Conservation (phyloP, 1,140 invertebrate species). For the Gryon sp. region DNA sequence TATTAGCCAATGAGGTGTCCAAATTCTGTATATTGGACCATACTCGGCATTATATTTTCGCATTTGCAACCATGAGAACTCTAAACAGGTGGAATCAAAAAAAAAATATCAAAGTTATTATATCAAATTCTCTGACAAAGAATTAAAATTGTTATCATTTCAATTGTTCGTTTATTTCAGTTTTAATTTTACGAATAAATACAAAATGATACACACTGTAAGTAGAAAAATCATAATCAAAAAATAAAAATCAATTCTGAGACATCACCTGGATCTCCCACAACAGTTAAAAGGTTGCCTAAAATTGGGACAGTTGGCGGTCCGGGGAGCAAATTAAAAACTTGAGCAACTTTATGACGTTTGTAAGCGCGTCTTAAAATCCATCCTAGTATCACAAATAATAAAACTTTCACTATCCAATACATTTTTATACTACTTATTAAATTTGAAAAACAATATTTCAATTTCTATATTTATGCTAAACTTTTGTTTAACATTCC, state of each 20-base stretch:
- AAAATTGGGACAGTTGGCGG: conserved; percentile 74
- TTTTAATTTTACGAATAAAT: too few species aligned
- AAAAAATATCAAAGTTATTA: too few species aligned
- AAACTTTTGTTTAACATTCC: too few species aligned
- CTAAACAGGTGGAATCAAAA: conserved; percentile 33
- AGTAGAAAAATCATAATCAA: too few species aligned
- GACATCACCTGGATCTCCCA: conserved; percentile 5
- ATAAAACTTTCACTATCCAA: neutral
- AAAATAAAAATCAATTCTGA: neutral
- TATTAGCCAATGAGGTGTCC: conserved; percentile 55
- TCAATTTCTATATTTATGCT: too few species aligned
- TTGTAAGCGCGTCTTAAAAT: conserved; percentile 1
- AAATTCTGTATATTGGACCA: conserved; percentile 64
- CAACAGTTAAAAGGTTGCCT: conserved; percentile 68
- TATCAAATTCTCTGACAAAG: too few species aligned
- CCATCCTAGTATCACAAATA: neutral
- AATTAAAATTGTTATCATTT: too few species aligned
- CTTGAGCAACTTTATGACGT: conserved; percentile 30
- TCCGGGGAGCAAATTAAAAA: conserved; percentile 69
- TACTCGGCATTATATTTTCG: conserved; percentile 46
- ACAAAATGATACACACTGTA: conserved; percentile 4
- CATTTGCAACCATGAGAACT: conserved; percentile 48
- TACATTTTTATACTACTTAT: too few species aligned
- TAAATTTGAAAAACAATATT: too few species aligned
- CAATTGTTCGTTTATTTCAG: too few species aligned